These are phyloP conservation scores for Nylanderia fulva DNA, from an alignment of 1,140 invertebrate genomes.

Conservation along the genomic window DNA sequence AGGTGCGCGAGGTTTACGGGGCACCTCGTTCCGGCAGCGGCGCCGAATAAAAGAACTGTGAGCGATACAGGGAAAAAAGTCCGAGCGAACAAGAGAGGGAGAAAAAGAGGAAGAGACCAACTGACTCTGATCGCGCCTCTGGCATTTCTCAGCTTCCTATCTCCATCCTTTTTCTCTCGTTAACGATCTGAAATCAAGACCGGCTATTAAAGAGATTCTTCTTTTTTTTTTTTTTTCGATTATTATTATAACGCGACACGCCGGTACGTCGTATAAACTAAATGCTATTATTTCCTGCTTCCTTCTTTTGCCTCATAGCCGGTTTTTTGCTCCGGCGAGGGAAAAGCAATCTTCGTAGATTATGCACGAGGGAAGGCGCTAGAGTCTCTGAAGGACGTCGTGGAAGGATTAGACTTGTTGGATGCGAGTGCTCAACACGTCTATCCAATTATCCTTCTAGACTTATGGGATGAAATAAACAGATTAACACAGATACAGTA, in stretches of 20 bases:
- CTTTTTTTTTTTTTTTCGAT: constrained; percentile 60
- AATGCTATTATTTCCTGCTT: constrained; percentile 68
- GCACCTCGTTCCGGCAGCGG: neutral
- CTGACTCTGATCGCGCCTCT: constrained; percentile 59
- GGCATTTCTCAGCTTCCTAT: constrained; percentile 23
- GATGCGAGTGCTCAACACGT: constrained; percentile 33
- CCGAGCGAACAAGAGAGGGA: neutral
- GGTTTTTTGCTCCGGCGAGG: constrained; percentile 31
- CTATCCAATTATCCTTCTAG: constrained; percentile 52
- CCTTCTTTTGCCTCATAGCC: constrained; percentile 17
- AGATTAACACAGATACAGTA: constrained; percentile 32
- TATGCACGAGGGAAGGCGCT: constrained; percentile 44
- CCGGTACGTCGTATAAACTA: constrained; percentile 46
- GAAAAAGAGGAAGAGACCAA: constrained; percentile 43
- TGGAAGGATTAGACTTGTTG: constrained; percentile 54
- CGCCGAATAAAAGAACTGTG: constrained; percentile 44
- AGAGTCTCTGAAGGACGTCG: constrained; percentile 44
- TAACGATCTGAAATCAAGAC: constrained; percentile 70
- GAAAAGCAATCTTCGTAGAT: constrained; percentile 53
- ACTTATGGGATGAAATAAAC: constrained; percentile 45
- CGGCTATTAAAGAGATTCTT: constrained; percentile 59
- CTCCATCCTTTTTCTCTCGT: constrained; percentile 20
- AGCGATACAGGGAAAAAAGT: constrained; percentile 3
- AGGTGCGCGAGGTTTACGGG: constrained; percentile 30
- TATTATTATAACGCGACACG: constrained; percentile 69